Conservation (phyloP, 2,888 invertebrate genomes). For the Orchesella flavescens region DNA sequence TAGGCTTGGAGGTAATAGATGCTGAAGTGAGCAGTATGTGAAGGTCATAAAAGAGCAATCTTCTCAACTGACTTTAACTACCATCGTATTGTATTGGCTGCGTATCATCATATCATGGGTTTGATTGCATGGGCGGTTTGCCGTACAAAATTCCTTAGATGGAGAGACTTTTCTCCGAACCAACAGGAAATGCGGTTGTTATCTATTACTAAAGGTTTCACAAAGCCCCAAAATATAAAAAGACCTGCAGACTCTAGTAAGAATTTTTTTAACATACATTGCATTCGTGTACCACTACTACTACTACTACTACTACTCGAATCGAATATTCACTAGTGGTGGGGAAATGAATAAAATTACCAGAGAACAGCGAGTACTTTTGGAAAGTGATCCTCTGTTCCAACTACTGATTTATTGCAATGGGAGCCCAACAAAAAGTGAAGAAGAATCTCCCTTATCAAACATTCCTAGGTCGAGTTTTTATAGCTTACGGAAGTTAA, state of each 20-base stretch:
- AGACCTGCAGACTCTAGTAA: no score
- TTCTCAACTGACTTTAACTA: neutral
- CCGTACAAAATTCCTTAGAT: no score
- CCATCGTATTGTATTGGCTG: neutral
- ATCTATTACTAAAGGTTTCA: no score
- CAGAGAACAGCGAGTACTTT: neutral
- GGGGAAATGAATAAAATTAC: constrained; percentile 21
- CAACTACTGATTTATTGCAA: constrained; percentile 3
- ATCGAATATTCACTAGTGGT: neutral
- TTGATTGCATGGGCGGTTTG: no score
- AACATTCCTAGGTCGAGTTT: neutral
- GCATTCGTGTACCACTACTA: no score
- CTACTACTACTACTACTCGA: no score
- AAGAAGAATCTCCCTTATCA: constrained; percentile 16
- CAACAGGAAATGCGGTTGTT: no score
- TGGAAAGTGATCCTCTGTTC: constrained; percentile 16
- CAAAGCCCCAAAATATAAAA: no score
- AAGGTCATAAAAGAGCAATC: constrained; percentile 34
- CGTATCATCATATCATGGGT: neutral
- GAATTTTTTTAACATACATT: no score
- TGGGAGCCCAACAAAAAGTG: constrained; percentile 7
- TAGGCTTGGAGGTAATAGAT: neutral
- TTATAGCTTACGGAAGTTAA: neutral
- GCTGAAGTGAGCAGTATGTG: constrained; percentile 19
- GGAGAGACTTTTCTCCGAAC: no score